Percentiles rank a stretch among this genome's conserved stretches.
Conservation (phyloP, 2,113 vertebrate species). For the Pseudolaguvia tuberculata region DNA sequence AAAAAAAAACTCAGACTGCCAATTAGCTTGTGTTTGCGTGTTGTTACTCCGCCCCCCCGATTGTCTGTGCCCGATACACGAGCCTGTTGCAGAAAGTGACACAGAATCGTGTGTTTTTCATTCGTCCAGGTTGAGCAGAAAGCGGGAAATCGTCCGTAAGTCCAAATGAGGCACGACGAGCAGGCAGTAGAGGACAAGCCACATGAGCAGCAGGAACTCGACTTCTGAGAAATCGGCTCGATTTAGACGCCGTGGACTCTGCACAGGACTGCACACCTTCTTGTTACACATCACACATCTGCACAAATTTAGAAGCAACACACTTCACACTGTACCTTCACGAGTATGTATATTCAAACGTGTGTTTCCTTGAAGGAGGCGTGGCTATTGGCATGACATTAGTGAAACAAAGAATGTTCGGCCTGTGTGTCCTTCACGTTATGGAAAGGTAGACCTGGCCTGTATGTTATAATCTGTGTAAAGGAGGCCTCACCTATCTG, state of each 20-base stretch:
- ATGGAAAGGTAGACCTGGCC: not conserved
- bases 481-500: not conserved
- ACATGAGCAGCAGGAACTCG: slow-evolving; percentile 80
- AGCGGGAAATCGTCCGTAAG: slow-evolving; percentile 56
- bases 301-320: not conserved
- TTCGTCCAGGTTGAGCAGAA: slow-evolving; percentile 61
- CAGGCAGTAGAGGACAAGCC: slow-evolving; percentile 86
- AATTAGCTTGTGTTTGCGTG: slow-evolving; percentile 33
- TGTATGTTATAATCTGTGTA: too few species aligned
- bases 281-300: slow-evolving; percentile 39
- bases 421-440: not conserved
- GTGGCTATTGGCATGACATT: not conserved
- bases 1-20: slow-evolving; percentile 35
- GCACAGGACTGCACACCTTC: slow-evolving; percentile 18
- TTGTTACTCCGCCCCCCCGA: not conserved
- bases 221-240: slow-evolving; percentile 58
- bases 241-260: not conserved
- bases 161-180: slow-evolving; percentile 84
- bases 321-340: not conserved
- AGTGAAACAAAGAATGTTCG: not conserved
- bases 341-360: not conserved
- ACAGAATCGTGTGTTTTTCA: slow-evolving; percentile 31
- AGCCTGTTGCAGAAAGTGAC: not conserved
- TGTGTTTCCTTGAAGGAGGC: not conserved
- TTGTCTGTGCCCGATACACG: not conserved